Percentiles rank a stretch among this genome's conserved stretches.
phyloP scores from a whole-genome alignment of 2,888 invertebrate species.

The Xestia rhomboidea region DNA sequence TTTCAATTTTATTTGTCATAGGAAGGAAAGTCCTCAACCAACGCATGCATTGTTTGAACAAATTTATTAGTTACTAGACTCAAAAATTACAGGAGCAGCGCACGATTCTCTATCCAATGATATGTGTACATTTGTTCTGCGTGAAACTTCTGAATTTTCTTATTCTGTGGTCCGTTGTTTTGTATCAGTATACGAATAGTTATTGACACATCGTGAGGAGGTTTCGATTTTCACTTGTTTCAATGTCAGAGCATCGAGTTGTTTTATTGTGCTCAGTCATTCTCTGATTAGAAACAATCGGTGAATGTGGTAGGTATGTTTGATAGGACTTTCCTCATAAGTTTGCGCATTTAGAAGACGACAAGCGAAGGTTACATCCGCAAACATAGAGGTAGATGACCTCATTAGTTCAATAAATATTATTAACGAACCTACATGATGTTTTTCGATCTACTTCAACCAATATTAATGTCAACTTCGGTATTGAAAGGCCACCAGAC shows the following conservation, averaged over 20 bases:
- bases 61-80: not conserved
- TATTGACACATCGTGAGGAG: conserved; percentile 77
- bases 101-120: not conserved
- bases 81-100: no score
- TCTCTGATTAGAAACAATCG: conserved; percentile 62
- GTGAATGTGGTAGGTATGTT: conserved; percentile 41
- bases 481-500: no score
- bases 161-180: conserved; percentile 47
- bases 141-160: conserved; percentile 26
- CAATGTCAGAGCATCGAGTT: conserved; percentile 74
- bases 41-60: not conserved
- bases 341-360: not conserved
- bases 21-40: not conserved
- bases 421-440: not conserved
- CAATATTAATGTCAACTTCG: not conserved
- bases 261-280: conserved; percentile 61
- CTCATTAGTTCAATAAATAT: not conserved
- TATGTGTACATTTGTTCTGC: not conserved
- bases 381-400: not conserved
- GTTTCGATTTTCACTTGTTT: conserved; percentile 79
- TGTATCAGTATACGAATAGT: conserved; percentile 55
- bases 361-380: conserved; percentile 19
- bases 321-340: conserved; percentile 36
- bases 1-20: not conserved
- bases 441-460: not conserved